These are phyloP conservation scores for Amitus sp. DNA, from an alignment of 2,888 invertebrate species.

Conservation along the genomic window DNA sequence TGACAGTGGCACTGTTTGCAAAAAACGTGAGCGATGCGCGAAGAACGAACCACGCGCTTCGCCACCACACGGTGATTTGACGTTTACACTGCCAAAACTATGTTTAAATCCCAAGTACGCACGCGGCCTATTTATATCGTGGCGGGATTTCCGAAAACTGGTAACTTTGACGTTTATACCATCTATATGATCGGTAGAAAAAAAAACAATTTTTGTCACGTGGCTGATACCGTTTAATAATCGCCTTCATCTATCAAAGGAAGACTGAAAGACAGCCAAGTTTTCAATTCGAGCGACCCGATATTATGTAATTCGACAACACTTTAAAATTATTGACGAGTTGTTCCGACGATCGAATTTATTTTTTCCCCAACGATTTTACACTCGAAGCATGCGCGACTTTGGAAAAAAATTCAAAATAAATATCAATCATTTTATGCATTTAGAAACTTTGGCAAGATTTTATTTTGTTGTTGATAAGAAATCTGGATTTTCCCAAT, in stretches of 20 bases:
- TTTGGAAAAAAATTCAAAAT: neutral
- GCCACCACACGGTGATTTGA: constrained; percentile 61
- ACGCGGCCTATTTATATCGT: constrained; percentile 60
- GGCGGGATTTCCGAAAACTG: constrained; percentile 52
- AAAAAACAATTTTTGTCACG: constrained; percentile 19
- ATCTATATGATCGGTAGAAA: constrained; percentile 12
- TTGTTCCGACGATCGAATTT: no score
- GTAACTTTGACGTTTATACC: constrained; percentile 22
- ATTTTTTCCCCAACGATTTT: neutral
- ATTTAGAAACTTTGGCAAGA: neutral
- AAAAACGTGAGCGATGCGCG: neutral
- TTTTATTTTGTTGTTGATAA: neutral
- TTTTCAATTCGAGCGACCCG: neutral
- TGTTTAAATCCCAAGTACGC: constrained; percentile 62
- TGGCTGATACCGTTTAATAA: constrained; percentile 6
- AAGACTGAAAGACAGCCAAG: neutral
- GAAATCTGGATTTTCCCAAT: neutral
- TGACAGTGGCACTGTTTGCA: neutral
- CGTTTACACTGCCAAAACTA: constrained; percentile 64
- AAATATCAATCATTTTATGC: neutral
- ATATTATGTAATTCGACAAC: neutral
- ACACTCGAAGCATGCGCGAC: neutral
- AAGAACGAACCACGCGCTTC: constrained; percentile 53
- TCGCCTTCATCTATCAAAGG: neutral
- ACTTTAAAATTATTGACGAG: neutral